Conservation (phyloP, 2,888 invertebrate genomes). For the Miltochrista miniata region DNA sequence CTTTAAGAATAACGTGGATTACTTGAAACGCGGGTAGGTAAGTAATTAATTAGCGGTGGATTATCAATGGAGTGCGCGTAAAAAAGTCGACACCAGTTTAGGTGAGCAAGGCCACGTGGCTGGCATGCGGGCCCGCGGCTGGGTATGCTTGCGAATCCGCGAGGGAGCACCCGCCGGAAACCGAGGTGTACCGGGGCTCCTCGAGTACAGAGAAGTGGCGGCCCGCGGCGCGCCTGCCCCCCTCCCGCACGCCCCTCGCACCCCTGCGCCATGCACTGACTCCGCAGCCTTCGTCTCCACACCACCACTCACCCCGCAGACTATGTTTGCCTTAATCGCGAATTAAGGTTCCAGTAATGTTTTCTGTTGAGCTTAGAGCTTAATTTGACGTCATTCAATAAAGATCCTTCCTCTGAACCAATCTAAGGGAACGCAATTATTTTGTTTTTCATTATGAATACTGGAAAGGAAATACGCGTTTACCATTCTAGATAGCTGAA, state of each 20-base stretch:
- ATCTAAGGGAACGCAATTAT: constrained; percentile 40
- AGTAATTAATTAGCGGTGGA: constrained; percentile 59
- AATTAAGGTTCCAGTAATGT: constrained; percentile 81
- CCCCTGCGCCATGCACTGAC: constrained; percentile 70
- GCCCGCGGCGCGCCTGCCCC: constrained; percentile 72
- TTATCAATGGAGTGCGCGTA: constrained; percentile 67
- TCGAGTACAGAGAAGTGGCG: constrained; percentile 81
- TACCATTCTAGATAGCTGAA: too few species aligned
- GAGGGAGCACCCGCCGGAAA: constrained; percentile 80
- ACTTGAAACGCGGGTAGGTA: constrained; percentile 45
- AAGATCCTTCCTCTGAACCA: constrained; percentile 52
- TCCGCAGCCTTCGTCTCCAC: constrained; percentile 78
- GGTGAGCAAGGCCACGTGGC: constrained; percentile 72
- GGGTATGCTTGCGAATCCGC: constrained; percentile 73
- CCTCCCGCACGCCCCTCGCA: constrained; percentile 53
- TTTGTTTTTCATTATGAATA: too few species aligned
- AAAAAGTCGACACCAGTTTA: constrained; percentile 59
- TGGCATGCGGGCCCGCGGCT: constrained; percentile 69
- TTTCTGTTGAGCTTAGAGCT: constrained; percentile 77
- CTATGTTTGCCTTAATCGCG: constrained; percentile 82
- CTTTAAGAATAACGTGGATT: constrained; percentile 41
- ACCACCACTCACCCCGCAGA: constrained; percentile 80
- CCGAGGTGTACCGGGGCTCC: constrained; percentile 82
- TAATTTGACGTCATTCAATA: constrained; percentile 78
- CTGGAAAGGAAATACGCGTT: too few species aligned